A percentile compares a stretch with the other conserved stretches of the same genome.
Evolutionary conservation across 2,797 vertebrate species (phyloP).

Genomic region (Xiphorhynchus erythropygius): DNA sequence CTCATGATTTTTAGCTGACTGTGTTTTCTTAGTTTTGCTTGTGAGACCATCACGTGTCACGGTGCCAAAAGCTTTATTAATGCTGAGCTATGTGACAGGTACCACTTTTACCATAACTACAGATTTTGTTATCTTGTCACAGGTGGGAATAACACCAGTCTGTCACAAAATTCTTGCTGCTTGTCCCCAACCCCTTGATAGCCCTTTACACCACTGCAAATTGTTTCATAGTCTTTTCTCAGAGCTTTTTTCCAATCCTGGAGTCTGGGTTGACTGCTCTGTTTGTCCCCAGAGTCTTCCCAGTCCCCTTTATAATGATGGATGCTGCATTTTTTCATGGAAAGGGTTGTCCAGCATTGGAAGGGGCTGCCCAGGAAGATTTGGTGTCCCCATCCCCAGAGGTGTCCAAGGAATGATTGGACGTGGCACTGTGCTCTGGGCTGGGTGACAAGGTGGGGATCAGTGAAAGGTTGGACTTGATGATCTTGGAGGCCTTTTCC

Average conservation of each 20-base stretch:
- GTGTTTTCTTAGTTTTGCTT: not conserved
- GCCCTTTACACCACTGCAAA: not conserved
- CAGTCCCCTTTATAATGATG: not conserved
- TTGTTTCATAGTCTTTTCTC: not conserved
- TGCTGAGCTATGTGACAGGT: conserved; percentile 22
- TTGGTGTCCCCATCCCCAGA: not conserved
- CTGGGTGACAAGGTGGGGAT: not conserved
- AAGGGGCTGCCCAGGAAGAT: not conserved
- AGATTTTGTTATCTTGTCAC: not conserved
- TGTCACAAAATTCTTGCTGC: not conserved
- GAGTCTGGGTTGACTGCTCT: not conserved
- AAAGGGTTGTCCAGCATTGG: not conserved
- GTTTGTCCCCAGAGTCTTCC: too few relatives aligned
- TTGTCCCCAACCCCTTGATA: not conserved
- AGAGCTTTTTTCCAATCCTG: not conserved
- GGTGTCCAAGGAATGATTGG: not conserved
- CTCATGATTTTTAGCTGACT: not conserved
- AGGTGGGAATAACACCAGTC: not conserved
- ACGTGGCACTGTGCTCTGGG: not conserved
- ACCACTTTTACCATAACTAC: not conserved
- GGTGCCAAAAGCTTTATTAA: not conserved
- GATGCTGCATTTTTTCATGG: not conserved
- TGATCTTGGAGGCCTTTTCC: not conserved
- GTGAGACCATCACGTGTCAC: not conserved
- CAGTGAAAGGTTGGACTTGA: not conserved